phyloP scores from a whole-genome alignment of 2,797 vertebrate species.

The Oryzias dopingdopingensis region DNA sequence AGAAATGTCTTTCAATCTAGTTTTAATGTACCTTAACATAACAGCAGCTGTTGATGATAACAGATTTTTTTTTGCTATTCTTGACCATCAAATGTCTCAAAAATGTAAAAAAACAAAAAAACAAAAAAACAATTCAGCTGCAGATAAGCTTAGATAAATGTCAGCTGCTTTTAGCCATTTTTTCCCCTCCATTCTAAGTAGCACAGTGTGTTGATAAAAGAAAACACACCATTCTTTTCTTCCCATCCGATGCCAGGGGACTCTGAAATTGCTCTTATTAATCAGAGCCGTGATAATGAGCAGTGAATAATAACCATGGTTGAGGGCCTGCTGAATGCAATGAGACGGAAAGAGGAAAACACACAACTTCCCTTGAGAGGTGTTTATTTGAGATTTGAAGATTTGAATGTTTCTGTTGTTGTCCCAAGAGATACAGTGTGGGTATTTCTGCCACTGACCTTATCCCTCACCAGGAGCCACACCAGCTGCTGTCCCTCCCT shows the following conservation, averaged over 20 bases:
- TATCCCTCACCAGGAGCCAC: conserved; percentile 52
- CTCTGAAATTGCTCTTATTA: conserved; percentile 78
- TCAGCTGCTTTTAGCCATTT: conserved; percentile 58
- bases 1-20: not conserved
- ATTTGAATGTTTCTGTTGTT: conserved; percentile 64
- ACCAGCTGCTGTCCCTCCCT: conserved; percentile 50
- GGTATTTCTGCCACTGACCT: conserved; percentile 71
- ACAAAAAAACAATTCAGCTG: no score
- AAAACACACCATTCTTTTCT: conserved; percentile 60
- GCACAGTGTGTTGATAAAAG: conserved; percentile 65
- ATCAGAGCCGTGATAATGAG: conserved; percentile 81
- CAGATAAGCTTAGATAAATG: conserved; percentile 59
- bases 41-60: no score
- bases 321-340: conserved; percentile 62
- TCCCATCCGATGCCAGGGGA: conserved; percentile 68
- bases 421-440: conserved; percentile 49
- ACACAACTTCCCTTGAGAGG: conserved; percentile 46
- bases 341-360: conserved; percentile 34
- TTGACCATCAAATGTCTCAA: conserved; percentile 11
- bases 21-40: no score
- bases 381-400: conserved; percentile 72
- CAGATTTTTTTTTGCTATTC: not conserved
- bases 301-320: conserved; percentile 72
- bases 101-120: no score
- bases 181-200: conserved; percentile 58